A percentile compares a stretch with the other conserved stretches of the same genome.
Conservation (phyloP, 2,797 vertebrate species). For the Hypotaenidia okinawae region DNA sequence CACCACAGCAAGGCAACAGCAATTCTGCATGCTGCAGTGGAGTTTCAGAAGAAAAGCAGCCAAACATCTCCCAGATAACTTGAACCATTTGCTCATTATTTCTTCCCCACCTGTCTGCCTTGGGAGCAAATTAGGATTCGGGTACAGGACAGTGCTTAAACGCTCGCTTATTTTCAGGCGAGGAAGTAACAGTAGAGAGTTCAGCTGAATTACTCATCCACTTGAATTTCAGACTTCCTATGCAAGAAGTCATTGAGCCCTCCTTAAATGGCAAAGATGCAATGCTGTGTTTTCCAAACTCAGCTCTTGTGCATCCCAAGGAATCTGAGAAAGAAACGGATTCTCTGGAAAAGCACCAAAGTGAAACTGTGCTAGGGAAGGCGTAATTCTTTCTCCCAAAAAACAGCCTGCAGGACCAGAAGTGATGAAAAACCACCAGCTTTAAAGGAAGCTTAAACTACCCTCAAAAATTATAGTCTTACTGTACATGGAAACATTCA, state of each 20-base stretch:
- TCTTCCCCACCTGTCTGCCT: not conserved
- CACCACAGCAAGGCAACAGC: rapidly evolving
- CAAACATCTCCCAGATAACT: not conserved
- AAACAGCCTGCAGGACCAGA: not conserved
- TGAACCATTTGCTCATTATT: not conserved
- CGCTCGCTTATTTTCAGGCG: not conserved
- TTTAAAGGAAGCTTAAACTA: not conserved
- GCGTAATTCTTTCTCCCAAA: not conserved
- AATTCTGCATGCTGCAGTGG: not conserved
- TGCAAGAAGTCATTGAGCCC: not conserved
- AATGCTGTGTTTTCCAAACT: not conserved
- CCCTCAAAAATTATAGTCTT: not conserved
- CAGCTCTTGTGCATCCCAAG: not conserved
- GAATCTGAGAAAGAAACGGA: not conserved
- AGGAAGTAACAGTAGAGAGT: not conserved
- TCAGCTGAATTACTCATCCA: slow-evolving; percentile 53
- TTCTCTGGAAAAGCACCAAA: not conserved
- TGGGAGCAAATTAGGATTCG: not conserved
- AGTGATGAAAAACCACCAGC: not conserved
- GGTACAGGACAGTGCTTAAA: not conserved
- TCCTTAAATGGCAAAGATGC: slow-evolving; percentile 66
- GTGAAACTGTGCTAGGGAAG: not conserved
- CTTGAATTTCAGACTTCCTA: slow-evolving; percentile 44
- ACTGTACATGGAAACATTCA: rapidly evolving
- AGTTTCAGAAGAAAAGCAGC: not conserved